These are phyloP conservation scores for Meta bourneti DNA, from an alignment of 2,888 invertebrate genomes.

Conservation along the genomic window DNA sequence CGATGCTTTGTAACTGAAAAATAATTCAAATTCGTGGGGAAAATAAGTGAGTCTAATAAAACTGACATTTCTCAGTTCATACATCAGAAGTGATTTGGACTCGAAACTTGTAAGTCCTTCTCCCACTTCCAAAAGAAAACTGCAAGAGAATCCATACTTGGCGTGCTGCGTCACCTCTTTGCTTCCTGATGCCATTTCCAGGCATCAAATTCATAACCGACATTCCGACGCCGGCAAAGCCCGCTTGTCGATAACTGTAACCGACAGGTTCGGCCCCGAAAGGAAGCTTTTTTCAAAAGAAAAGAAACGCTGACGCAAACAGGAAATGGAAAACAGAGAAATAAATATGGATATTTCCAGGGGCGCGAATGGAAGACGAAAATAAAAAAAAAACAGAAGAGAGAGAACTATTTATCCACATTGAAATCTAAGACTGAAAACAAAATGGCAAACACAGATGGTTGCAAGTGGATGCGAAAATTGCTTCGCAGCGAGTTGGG, in stretches of 20 bases:
- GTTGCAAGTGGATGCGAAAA: constrained; percentile 51
- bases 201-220: constrained; percentile 56
- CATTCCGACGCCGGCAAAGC: constrained; percentile 40
- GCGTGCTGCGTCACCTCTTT: neutral
- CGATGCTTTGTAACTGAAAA: too few species aligned
- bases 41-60: too few species aligned
- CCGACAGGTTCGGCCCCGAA: constrained; percentile 44
- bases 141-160: neutral
- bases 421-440: constrained; percentile 38
- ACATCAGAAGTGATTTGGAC: too few species aligned
- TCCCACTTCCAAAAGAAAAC: too few species aligned
- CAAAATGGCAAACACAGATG: constrained; percentile 56
- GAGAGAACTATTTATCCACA: constrained; percentile 39
- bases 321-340: constrained; percentile 62
- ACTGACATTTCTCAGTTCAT: too few species aligned
- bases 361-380: neutral
- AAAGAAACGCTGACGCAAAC: constrained; percentile 59
- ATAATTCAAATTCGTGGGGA: too few species aligned
- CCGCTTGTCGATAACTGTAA: constrained; percentile 53
- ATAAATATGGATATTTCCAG: constrained; percentile 65
- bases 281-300: neutral
- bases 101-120: too few species aligned
- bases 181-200: constrained; percentile 35
- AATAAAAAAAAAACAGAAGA: neutral
- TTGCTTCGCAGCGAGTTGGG: constrained; percentile 23